Conservation (phyloP, 2,113 vertebrate species). For the Cheilinus undulatus region DNA sequence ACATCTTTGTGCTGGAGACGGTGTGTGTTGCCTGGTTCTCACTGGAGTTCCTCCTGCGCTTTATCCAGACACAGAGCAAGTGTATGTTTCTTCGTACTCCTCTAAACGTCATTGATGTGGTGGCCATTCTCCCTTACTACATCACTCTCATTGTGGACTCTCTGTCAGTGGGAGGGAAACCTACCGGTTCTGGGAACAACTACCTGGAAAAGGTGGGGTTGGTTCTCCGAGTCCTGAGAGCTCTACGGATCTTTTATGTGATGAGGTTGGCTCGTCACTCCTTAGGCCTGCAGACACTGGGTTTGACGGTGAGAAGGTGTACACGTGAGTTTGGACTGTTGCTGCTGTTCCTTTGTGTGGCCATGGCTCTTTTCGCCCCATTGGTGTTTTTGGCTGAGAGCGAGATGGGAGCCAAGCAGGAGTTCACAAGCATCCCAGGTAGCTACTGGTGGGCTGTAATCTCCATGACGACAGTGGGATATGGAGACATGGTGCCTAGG, state of each 20-base stretch:
- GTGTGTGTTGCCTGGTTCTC: conserved; percentile 98
- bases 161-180: conserved; percentile 82
- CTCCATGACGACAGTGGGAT: conserved; percentile 98
- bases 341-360: conserved; percentile 94
- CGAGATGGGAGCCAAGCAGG: conserved; percentile 94
- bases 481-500: conserved; percentile 97
- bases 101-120: conserved; percentile 92
- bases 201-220: conserved; percentile 94
- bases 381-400: conserved; percentile 95
- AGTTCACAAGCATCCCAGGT: conserved; percentile 95
- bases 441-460: conserved; percentile 99
- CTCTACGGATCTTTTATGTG: conserved; percentile 94
- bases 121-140: conserved; percentile 97
- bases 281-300: conserved; percentile 92
- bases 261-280: conserved; percentile 95
- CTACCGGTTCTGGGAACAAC: conserved; percentile 87
- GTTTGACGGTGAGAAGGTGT: conserved; percentile 92
- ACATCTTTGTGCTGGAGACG: conserved; percentile 96
- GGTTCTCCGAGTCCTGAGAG: conserved; percentile 91
- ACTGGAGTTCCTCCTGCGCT: conserved; percentile 93
- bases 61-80: conserved; percentile 94
- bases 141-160: conserved; percentile 91
- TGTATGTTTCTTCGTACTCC: conserved; percentile 93
- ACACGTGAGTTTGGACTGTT: conserved; percentile 93
- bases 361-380: conserved; percentile 95